Evolutionary conservation across 2,113 vertebrate genomes (phyloP).

Genomic region (Eudyptes chrysolophus): DNA sequence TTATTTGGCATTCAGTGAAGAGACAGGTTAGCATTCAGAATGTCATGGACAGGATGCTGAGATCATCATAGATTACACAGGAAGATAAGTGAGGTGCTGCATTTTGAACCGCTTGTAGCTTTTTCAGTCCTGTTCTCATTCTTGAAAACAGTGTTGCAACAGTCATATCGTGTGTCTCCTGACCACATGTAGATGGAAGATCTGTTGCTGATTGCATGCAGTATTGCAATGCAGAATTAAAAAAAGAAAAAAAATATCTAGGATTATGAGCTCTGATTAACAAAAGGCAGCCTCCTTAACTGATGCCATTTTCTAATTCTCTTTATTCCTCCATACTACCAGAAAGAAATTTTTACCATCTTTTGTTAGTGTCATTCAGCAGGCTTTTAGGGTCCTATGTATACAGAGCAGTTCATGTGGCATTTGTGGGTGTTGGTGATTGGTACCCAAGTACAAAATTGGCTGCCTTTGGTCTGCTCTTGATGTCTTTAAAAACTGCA

Average conservation of each 20-base stretch:
- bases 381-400: background rate
- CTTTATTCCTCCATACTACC: background rate
- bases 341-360: background rate
- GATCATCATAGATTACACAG: background rate
- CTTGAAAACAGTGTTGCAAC: background rate
- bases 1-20: background rate
- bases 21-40: background rate
- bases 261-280: background rate
- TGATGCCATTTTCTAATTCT: fast-evolving
- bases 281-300: background rate
- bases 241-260: background rate
- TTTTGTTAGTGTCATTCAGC: background rate
- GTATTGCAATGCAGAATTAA: background rate
- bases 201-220: background rate
- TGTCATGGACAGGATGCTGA: background rate
- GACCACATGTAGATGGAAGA: background rate
- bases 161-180: background rate
- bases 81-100: background rate
- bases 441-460: background rate
- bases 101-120: background rate
- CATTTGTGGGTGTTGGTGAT: background rate
- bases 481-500: background rate
- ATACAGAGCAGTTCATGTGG: background rate
- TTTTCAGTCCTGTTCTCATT: background rate
- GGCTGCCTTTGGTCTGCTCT: background rate